Evolutionary conservation across 2,888 invertebrate species (phyloP).

Genomic region (Rhagonycha fulva): DNA sequence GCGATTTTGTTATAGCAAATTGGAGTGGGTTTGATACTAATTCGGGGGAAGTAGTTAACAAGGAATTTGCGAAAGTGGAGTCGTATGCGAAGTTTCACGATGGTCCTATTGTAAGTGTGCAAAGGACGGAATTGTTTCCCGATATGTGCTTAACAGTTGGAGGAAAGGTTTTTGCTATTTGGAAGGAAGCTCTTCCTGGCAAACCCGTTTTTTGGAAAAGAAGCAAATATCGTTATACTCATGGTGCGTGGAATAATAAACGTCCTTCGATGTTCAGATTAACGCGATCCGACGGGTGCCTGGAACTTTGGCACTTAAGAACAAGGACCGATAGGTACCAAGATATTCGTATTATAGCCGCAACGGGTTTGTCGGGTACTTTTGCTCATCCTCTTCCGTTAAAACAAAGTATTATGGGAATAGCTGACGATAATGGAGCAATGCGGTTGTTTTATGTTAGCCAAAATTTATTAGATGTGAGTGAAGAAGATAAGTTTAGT

Average conservation of each 20-base stretch:
- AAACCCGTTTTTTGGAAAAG: conserved; percentile 71
- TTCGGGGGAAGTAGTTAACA: conserved; percentile 64
- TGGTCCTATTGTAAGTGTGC: conserved; percentile 66
- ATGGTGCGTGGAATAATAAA: conserved; percentile 74
- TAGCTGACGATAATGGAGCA: conserved; percentile 71
- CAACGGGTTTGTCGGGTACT: conserved; percentile 5
- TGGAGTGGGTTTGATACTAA: conserved; percentile 72
- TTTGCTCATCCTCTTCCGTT: conserved; percentile 58
- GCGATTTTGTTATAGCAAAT: conserved; percentile 45
- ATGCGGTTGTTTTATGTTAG: conserved; percentile 63
- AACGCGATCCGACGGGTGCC: conserved; percentile 62
- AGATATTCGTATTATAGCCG: conserved; percentile 54
- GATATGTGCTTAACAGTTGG: conserved; percentile 64
- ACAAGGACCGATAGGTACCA: not conserved
- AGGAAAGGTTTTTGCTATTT: conserved; percentile 48
- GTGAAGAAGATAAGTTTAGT: conserved; percentile 36
- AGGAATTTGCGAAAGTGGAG: conserved; percentile 57
- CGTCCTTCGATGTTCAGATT: conserved; percentile 67
- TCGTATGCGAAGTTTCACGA: conserved; percentile 67
- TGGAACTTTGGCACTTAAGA: not conserved
- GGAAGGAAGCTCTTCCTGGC: conserved; percentile 61
- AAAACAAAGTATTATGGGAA: conserved; percentile 65
- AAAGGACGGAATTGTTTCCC: conserved; percentile 66
- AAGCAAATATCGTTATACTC: conserved; percentile 61
- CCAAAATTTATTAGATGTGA: conserved; percentile 47